A percentile compares a stretch with the other conserved stretches of the same genome.
Evolutionary conservation across 2,888 invertebrate genomes (phyloP).

Genomic region (Cataglyphis altisquamis): DNA sequence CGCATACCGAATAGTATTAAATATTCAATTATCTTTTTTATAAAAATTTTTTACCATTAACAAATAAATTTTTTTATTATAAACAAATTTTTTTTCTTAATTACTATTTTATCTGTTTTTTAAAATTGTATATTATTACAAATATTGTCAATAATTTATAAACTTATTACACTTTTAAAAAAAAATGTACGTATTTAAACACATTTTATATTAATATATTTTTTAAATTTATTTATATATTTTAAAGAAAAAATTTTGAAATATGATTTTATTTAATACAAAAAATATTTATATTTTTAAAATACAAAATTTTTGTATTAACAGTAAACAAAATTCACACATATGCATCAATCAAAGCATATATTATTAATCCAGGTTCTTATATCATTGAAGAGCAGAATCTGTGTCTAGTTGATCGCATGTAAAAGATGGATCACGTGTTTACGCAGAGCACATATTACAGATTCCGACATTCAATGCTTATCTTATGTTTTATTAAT

Average conservation of each 20-base stretch:
- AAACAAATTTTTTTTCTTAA: neutral
- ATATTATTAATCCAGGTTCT: slow-evolving; percentile 22
- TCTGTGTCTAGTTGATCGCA: neutral
- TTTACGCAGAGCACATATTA: neutral
- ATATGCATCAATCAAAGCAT: neutral
- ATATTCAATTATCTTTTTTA: neutral
- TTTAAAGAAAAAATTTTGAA: neutral
- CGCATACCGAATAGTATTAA: neutral
- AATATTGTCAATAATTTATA: neutral
- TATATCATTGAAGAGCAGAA: slow-evolving; percentile 29
- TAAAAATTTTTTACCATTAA: neutral
- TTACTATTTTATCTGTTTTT: neutral
- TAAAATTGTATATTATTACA: neutral
- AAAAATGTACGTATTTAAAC: neutral
- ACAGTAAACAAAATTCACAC: neutral
- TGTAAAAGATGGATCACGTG: slow-evolving; percentile 27
- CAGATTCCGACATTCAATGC: neutral
- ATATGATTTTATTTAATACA: slow-evolving; percentile 7
- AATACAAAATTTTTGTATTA: neutral
- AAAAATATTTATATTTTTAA: slow-evolving; percentile 22
- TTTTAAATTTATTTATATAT: neutral
- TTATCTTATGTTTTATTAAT: slow-evolving; percentile 1
- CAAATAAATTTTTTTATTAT: neutral
- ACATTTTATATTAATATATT: neutral
- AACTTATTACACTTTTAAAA: neutral